Conservation (phyloP, 1,140 invertebrate species). For the Patella vulgata region DNA sequence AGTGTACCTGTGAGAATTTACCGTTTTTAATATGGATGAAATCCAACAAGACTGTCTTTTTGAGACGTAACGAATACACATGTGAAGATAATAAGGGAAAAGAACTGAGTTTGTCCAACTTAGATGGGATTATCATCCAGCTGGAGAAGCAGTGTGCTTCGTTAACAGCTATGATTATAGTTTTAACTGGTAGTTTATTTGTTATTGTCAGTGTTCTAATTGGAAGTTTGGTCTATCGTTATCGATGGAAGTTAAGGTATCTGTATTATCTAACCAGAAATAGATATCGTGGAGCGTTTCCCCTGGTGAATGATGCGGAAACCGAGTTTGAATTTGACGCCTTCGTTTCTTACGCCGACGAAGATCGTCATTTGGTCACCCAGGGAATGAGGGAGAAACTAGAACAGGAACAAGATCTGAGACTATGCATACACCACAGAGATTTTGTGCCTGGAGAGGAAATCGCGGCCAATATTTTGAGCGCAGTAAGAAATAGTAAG, state of each 20-base stretch:
- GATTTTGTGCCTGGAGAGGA: slow-evolving; percentile 85
- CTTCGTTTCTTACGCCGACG: slow-evolving; percentile 42
- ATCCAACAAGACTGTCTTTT: background rate
- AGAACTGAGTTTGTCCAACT: background rate
- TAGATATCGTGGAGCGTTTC: slow-evolving; percentile 12
- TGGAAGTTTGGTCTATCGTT: slow-evolving; percentile 32
- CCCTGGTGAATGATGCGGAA: background rate
- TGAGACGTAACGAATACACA: slow-evolving; percentile 3
- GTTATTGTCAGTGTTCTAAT: slow-evolving; percentile 14
- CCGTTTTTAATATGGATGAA: slow-evolving; percentile 35
- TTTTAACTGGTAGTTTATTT: slow-evolving; percentile 4
- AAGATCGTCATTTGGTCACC: slow-evolving; percentile 29
- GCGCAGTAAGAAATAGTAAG: too few species aligned
- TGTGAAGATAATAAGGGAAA: slow-evolving; percentile 22
- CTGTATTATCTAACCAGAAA: slow-evolving; percentile 39
- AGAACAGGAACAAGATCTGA: slow-evolving; percentile 70
- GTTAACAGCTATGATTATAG: slow-evolving; percentile 16
- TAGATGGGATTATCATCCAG: slow-evolving; percentile 9
- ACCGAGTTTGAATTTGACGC: slow-evolving; percentile 34
- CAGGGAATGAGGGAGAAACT: slow-evolving; percentile 27
- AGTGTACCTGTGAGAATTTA: slow-evolving; percentile 35
- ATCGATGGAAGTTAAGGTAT: slow-evolving; percentile 45
- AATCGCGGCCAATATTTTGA: slow-evolving; percentile 74
- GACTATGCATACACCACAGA: slow-evolving; percentile 89
- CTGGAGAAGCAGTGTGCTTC: slow-evolving; percentile 25